phyloP scores from a whole-genome alignment of 1,140 invertebrate genomes.

The Papilio aristodemus region DNA sequence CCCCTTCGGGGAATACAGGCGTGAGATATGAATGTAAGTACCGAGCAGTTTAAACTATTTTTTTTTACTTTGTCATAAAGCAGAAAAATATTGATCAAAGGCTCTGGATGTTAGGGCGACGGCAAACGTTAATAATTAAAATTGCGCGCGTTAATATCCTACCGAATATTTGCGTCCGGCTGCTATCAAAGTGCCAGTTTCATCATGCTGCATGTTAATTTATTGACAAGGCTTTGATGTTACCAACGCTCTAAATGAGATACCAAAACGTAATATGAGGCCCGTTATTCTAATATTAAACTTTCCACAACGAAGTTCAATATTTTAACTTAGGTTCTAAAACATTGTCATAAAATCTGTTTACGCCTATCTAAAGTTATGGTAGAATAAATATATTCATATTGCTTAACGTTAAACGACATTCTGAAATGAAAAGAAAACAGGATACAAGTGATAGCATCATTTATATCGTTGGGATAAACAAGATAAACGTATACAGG shows the following conservation, averaged over 20 bases:
- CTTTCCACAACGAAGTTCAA: background rate
- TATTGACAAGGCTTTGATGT: constrained; percentile 16
- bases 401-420: too few species aligned
- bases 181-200: constrained; percentile 11
- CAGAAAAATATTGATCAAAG: background rate
- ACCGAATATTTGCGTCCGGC: background rate
- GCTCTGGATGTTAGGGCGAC: background rate
- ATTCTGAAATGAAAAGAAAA: too few species aligned
- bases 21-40: too few species aligned
- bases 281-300: constrained; percentile 5
- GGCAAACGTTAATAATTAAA: constrained; percentile 11
- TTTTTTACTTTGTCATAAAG: background rate
- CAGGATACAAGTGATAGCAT: too few species aligned
- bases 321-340: too few species aligned
- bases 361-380: too few species aligned
- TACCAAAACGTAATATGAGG: constrained; percentile 16
- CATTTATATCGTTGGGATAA: too few species aligned
- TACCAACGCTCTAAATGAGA: constrained; percentile 9
- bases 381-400: too few species aligned
- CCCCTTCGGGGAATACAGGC: too few species aligned
- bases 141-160: constrained; percentile 7
- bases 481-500: too few species aligned
- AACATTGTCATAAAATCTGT: too few species aligned
- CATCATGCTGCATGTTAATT: constrained; percentile 4
- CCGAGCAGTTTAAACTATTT: background rate